Evolutionary conservation across 2,888 invertebrate genomes (phyloP).

Genomic region (Corbicula japonica): DNA sequence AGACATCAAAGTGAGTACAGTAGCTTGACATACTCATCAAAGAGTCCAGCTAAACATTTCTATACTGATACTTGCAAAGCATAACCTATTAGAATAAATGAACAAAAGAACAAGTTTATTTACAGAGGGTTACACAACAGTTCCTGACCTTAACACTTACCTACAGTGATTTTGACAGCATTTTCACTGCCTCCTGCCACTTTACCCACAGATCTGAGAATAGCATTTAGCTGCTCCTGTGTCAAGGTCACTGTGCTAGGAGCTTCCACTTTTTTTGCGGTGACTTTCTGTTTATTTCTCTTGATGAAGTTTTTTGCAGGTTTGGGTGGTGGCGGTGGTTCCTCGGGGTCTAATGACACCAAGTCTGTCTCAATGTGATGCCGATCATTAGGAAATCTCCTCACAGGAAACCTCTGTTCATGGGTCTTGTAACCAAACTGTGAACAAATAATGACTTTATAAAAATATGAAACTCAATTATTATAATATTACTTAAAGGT

Average conservation of each 20-base stretch:
- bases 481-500: not conserved
- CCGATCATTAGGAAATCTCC: constrained; percentile 62
- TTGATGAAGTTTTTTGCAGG: constrained; percentile 77
- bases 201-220: constrained; percentile 80
- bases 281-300: constrained; percentile 69
- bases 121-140: too few species aligned
- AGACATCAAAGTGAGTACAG: too few species aligned
- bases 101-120: too few species aligned
- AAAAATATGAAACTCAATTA: not conserved
- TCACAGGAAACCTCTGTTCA: constrained; percentile 72
- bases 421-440: constrained; percentile 79
- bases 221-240: constrained; percentile 81
- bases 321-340: constrained; percentile 72
- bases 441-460: constrained; percentile 31
- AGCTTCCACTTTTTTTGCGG: constrained; percentile 42
- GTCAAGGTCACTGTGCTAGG: constrained; percentile 79
- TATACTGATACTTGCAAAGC: too few species aligned
- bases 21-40: too few species aligned
- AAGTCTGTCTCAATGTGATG: constrained; percentile 52
- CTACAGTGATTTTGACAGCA: constrained; percentile 78
- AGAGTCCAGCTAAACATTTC: too few species aligned
- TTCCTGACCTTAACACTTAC: constrained; percentile 60
- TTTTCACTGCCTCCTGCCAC: constrained; percentile 75
- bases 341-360: constrained; percentile 64
- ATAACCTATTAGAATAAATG: too few species aligned